A percentile compares a stretch with the other conserved stretches of the same genome.
Evolutionary conservation across 2,797 vertebrate species (phyloP).

Genomic region (Streptopelia turtur): DNA sequence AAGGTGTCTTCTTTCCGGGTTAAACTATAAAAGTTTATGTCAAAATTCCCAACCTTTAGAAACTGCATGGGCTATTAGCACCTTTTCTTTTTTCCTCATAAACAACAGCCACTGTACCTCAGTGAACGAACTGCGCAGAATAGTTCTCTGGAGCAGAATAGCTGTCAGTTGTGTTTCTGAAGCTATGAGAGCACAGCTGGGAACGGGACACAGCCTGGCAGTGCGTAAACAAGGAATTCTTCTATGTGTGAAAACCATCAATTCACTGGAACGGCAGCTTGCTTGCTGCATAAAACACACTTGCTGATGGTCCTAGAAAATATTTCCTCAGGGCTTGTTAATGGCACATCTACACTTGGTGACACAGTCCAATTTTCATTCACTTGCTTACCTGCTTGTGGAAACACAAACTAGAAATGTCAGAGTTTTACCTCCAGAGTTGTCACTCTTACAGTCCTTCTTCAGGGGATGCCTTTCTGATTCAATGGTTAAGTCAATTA

Average conservation of each 20-base stretch:
- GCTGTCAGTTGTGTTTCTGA: background rate
- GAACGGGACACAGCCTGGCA: background rate
- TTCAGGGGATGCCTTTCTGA: slow-evolving; percentile 16
- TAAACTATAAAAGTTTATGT: background rate
- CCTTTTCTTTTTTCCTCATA: background rate
- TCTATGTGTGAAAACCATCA: background rate
- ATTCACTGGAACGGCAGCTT: background rate
- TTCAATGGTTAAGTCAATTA: slow-evolving; percentile 45
- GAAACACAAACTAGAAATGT: slow-evolving; percentile 23
- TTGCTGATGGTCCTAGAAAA: slow-evolving; percentile 26
- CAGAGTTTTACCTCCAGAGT: slow-evolving; percentile 19
- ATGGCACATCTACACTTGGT: background rate
- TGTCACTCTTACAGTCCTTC: background rate
- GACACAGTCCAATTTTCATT: slow-evolving; percentile 15
- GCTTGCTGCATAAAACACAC: background rate
- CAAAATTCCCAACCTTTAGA: background rate
- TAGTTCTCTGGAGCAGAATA: background rate
- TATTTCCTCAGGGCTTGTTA: slow-evolving; percentile 31
- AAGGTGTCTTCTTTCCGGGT: background rate
- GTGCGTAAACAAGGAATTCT: background rate
- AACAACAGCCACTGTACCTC: background rate
- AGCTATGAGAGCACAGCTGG: background rate
- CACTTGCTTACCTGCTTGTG: slow-evolving; percentile 42
- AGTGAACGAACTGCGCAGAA: background rate
- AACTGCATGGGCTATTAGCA: background rate